These are phyloP conservation scores for Aphelenchoides besseyi DNA, from an alignment of 1,140 invertebrate species.

Conservation along the genomic window DNA sequence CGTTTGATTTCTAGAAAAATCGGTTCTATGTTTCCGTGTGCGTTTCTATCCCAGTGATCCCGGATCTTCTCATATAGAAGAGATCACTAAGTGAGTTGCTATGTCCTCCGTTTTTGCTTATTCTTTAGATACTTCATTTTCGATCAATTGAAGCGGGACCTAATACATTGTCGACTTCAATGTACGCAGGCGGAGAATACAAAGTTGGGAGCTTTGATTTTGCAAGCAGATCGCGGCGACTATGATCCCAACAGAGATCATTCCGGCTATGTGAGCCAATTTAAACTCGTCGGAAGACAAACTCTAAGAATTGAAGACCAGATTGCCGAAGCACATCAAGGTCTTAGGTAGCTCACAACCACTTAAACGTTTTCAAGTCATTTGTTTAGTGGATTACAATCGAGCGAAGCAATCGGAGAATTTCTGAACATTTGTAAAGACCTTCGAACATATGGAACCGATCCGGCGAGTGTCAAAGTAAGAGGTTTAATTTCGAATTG, in stretches of 20 bases:
- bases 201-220: conserved; percentile 81
- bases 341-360: conserved; percentile 63
- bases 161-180: conserved; percentile 86
- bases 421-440: conserved; percentile 82
- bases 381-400: conserved; percentile 53
- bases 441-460: conserved; percentile 91
- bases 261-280: conserved; percentile 83
- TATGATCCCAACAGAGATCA: conserved; percentile 81
- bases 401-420: conserved; percentile 66
- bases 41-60: conserved; percentile 92
- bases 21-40: conserved; percentile 84
- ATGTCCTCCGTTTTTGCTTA: neutral
- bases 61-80: conserved; percentile 73
- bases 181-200: conserved; percentile 82
- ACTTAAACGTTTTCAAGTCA: neutral
- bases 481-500: conserved; percentile 31
- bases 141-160: conserved; percentile 86
- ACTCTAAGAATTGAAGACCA: conserved; percentile 82
- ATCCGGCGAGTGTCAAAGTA: conserved; percentile 96
- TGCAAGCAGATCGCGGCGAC: conserved; percentile 91
- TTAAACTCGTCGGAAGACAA: conserved; percentile 85
- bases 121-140: conserved; percentile 78
- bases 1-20: conserved; percentile 18
- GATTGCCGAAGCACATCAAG: conserved; percentile 79
- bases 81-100: conserved; percentile 71